Percentiles rank a stretch among this genome's conserved stretches.
These are phyloP conservation scores for Chelon labrosus DNA, from an alignment of 2,797 vertebrate species.

Conservation along the genomic window DNA sequence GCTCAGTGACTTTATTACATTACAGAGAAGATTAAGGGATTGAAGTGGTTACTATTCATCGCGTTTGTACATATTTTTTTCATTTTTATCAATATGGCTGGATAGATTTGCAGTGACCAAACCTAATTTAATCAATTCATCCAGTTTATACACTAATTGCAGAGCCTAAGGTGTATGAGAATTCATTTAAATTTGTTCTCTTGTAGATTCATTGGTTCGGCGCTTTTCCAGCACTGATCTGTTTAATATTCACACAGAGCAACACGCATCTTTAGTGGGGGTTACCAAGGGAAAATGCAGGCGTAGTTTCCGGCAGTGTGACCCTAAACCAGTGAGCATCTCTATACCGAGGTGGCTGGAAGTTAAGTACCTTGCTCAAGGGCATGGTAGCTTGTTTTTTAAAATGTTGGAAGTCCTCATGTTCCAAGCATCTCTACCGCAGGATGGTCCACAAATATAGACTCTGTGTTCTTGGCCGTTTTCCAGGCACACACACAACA, in stretches of 20 bases:
- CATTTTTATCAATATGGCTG: neutral
- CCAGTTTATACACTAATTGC: neutral
- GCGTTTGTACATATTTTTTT: no score
- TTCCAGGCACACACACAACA: slow-evolving; percentile 21
- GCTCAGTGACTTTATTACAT: neutral
- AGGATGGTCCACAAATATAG: slow-evolving; percentile 10
- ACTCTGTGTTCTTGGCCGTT: slow-evolving; percentile 16
- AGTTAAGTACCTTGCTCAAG: slow-evolving; percentile 19
- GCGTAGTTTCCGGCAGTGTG: neutral
- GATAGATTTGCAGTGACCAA: slow-evolving; percentile 14
- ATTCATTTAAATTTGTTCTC: neutral
- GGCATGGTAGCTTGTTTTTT: neutral
- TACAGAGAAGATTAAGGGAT: neutral
- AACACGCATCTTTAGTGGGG: slow-evolving; percentile 2
- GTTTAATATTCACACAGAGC: slow-evolving; percentile 53
- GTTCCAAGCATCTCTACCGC: neutral
- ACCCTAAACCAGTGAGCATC: slow-evolving; percentile 16
- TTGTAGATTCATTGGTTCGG: slow-evolving; percentile 2
- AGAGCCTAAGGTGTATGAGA: neutral
- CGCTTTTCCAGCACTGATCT: slow-evolving; percentile 25
- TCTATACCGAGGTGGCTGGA: neutral
- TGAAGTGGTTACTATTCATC: neutral
- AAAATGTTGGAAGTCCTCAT: neutral
- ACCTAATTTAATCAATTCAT: slow-evolving; percentile 1
- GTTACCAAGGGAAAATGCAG: slow-evolving; percentile 20